A percentile compares a stretch with the other conserved stretches of the same genome.
Conservation (phyloP, 2,113 vertebrate genomes). For the Lepisosteus osseus region DNA sequence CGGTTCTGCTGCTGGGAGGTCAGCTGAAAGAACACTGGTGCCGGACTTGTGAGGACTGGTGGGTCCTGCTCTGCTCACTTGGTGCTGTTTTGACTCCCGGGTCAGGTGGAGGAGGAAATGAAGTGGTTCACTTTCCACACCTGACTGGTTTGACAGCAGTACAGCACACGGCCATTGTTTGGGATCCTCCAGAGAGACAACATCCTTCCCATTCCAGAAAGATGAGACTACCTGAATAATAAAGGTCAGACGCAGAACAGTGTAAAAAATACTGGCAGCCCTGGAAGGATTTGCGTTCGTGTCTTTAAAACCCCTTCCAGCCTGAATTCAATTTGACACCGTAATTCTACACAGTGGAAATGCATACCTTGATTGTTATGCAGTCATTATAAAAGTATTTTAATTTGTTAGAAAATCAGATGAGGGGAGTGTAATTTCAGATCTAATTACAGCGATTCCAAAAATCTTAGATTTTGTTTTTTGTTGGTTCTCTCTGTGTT, state of each 20-base stretch:
- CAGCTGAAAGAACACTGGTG: too few species aligned
- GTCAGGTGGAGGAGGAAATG: too few species aligned
- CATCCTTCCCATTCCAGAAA: neutral
- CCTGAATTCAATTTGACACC: neutral
- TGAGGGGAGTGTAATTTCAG: neutral
- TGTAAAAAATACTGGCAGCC: neutral
- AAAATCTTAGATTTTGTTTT: too few species aligned
- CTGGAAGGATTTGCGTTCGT: neutral
- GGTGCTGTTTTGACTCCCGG: too few species aligned
- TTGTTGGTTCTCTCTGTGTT: neutral
- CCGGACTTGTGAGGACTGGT: too few species aligned
- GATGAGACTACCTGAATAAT: neutral
- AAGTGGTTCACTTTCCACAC: too few species aligned
- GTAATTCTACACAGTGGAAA: conserved; percentile 5
- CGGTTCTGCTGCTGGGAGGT: too few species aligned
- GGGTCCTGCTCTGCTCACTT: too few species aligned
- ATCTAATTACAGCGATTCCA: neutral
- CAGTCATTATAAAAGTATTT: conserved; percentile 10
- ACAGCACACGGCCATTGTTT: too few species aligned
- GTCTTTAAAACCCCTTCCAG: neutral
- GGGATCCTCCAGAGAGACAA: too few species aligned
- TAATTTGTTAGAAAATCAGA: neutral
- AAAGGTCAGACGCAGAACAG: neutral
- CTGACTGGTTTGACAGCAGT: too few species aligned
- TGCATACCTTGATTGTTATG: neutral